Conservation (phyloP, 2,797 vertebrate genomes). For the Cirrhinus mrigala region DNA sequence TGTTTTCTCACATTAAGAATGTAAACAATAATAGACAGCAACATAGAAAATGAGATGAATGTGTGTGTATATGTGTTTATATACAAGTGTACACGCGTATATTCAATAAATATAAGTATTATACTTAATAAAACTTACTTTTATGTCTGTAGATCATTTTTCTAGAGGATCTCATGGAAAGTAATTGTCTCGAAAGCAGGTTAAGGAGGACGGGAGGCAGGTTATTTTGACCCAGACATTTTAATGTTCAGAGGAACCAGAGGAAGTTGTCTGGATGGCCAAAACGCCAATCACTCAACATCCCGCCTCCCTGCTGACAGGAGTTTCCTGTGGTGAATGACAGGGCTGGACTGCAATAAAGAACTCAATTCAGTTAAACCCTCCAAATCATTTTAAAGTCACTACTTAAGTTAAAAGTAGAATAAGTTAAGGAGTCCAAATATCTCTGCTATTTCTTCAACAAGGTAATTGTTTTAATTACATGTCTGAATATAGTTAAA, state of each 20-base stretch:
- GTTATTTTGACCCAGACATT: conserved; percentile 51
- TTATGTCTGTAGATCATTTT: background rate
- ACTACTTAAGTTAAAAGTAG: background rate
- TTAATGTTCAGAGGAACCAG: conserved; percentile 39
- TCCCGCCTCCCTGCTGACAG: conserved; percentile 57
- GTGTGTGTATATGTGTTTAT: background rate
- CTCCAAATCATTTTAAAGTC: conserved; percentile 14
- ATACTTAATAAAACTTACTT: too few species aligned
- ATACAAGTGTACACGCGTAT: background rate
- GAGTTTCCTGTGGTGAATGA: conserved; percentile 59
- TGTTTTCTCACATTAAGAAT: too few species aligned
- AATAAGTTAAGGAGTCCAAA: conserved; percentile 8
- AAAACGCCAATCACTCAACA: conserved; percentile 61
- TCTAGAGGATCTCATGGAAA: background rate
- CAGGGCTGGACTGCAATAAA: conserved; percentile 53
- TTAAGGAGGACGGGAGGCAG: conserved; percentile 23
- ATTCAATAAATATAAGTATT: background rate
- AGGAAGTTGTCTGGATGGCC: conserved; percentile 52
- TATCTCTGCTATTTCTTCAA: background rate
- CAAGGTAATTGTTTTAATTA: conserved; percentile 6
- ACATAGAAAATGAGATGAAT: too few species aligned
- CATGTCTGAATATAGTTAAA: background rate
- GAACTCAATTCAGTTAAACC: conserved; percentile 43
- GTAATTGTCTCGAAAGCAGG: background rate
- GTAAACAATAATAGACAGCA: too few species aligned